Base-by-base conservation (phyloP, 1,140 invertebrate genomes). In the Dendroctonus valens region DNA sequence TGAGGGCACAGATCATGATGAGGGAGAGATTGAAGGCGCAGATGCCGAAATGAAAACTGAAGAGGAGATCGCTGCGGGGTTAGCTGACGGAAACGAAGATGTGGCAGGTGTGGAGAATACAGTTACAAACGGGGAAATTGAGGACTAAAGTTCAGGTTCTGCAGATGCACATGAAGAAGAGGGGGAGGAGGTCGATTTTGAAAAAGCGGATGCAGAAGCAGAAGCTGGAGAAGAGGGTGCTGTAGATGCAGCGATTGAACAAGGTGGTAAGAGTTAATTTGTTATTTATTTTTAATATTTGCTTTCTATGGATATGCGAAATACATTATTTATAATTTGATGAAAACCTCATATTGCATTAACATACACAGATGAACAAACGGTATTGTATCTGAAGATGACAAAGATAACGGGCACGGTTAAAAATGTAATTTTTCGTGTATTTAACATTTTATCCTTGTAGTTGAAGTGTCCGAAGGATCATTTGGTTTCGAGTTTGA, bases 1-100 rank as follows among this genome's bases (percentile, higher is more conserved):
- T 46, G 62, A 49, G 58, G 15, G 3, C n/a, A 39, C 8, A 41
- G 65, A 69, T 57, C 63, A 57, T 14, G 63, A 46, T 6, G 70
- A 42, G 59, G 61, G 41, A 48, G 64, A 65, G 40, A 41, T 8
- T 37, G 67, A 41, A n/a, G 38, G 9, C 4, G 65, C 41, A 55
- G 65, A 39, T 48, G 65, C 39, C 14, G 55, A 5, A 38, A 15
- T 26, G 3, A 26, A 26, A 26, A 26, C 26, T 26, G 26, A 3
- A 2, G 26, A 26, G 3, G 26, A 26, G n/a, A n/a, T n/a, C n/a
- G n/a, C n/a, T n/a, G n/a, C n/a, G n/a, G n/a, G n/a, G n/a, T n/a
- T n/a, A n/a, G n/a, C n/a, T 8, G n/a, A 46, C 37, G 55, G 15
- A 5, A 42, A 44, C 51, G 52, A n/a, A 53, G 52, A 8, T 53